Evolutionary conservation across 2,797 vertebrate genomes (phyloP), one percentile per base, ranked within the genome.

Genomic region (Oreochromis mossambicus): DNA sequence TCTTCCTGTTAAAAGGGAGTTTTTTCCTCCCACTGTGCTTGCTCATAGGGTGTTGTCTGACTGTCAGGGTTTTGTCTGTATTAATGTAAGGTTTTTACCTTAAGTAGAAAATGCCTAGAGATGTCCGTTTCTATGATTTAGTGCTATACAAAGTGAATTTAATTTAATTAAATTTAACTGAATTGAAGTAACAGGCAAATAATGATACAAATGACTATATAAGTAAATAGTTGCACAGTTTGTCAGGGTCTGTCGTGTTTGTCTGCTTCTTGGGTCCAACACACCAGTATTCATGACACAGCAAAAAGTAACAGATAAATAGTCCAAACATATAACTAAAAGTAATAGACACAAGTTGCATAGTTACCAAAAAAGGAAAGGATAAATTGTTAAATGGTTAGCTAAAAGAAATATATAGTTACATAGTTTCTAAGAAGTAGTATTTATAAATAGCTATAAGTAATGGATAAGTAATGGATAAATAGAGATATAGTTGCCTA

Each of bases 81-180:
- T 61, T n/a, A 61, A 34, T 34, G 17, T n/a, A 61, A 4, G 5
- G 56, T 34, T 61, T 61, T 36, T 61, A 61, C 17, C 56, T n/a
- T 12, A 7, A 61, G 58, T 36, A 61, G 12, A 61, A 61, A 61
- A 61, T 61, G 9, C 56, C 17, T 36, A n/a, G 56, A 61, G 32
- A 36, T 61, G 17, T 61, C 56, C 12, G 56, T 61, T 36, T 12
- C 17, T 61, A 32, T 61, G 9, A 34, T 36, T n/a, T 36, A 7
- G 0, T 61, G 0, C 56, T 36, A 36, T 61, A 34, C 32, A 61
- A 61, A 4, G 2, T 34, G 17, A 61, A 34, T 19, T 61, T 0
- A 32, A 58, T 58, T 19, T 2, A 54, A 54, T 54, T 24, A 2
- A 58, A 34, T 61, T 34, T 4, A 61, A 36, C 58, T 61, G 58